Evolutionary conservation across 2,113 vertebrate genomes (phyloP).

Genomic region (Ivindomyrus marchei): DNA sequence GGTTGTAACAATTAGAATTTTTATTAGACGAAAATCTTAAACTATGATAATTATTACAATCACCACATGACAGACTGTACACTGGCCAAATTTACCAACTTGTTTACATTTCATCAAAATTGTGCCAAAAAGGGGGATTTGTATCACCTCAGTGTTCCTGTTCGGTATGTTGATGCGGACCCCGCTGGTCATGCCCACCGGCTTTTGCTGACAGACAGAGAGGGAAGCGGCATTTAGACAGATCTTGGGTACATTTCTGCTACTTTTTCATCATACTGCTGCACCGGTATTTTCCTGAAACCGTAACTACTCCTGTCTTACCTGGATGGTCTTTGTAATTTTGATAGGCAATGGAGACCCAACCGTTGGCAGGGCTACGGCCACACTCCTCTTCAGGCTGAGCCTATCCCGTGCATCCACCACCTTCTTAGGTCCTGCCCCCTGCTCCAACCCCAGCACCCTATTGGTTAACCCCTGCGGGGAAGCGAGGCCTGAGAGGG

Average conservation of each 20-base stretch:
- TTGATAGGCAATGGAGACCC: constrained; percentile 67
- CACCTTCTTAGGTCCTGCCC: constrained; percentile 68
- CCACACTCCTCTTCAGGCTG: constrained; percentile 78
- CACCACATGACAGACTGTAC: neutral
- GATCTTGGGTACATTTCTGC: neutral
- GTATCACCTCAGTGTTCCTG: constrained; percentile 44
- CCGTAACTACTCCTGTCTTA: constrained; percentile 34
- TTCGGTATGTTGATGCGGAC: constrained; percentile 43
- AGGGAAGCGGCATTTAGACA: neutral
- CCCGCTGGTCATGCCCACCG: constrained; percentile 50
- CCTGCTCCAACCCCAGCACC: constrained; percentile 43
- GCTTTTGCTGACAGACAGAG: constrained; percentile 53
- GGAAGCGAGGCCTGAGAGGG: constrained; percentile 42
- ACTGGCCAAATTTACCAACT: neutral
- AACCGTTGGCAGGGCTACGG: constrained; percentile 49
- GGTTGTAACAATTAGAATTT: neutral
- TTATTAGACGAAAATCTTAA: neutral
- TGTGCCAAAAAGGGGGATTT: neutral
- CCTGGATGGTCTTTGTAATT: constrained; percentile 97
- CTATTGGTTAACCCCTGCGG: constrained; percentile 43
- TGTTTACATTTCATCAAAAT: neutral
- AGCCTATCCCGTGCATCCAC: constrained; percentile 88
- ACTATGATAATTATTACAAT: neutral
- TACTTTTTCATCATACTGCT: neutral
- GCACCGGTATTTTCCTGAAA: neutral